These are phyloP conservation scores for Rhynchopsitta pachyrhyncha DNA, from an alignment of 2,113 vertebrate genomes.

Conservation along the genomic window DNA sequence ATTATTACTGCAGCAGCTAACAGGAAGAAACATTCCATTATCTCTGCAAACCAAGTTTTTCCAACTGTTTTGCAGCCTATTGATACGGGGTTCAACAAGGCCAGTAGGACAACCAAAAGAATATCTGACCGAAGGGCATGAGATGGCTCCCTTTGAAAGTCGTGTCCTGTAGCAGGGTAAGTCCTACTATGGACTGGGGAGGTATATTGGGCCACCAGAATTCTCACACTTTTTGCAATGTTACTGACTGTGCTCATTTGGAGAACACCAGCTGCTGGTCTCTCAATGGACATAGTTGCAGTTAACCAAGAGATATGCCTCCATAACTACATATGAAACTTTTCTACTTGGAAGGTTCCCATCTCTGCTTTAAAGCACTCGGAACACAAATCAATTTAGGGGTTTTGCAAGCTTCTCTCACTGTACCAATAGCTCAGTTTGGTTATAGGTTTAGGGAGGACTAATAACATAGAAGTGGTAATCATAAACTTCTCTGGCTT, in stretches of 20 bases:
- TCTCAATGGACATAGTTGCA: fast-evolving
- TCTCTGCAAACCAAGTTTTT: background rate
- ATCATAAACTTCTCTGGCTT: background rate
- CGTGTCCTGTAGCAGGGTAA: background rate
- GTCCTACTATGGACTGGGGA: background rate
- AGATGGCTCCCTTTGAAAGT: background rate
- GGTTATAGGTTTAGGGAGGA: background rate
- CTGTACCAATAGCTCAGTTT: background rate
- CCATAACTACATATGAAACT: fast-evolving
- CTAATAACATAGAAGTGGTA: background rate
- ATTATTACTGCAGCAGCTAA: background rate
- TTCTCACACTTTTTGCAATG: background rate
- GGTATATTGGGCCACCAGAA: background rate
- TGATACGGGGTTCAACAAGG: background rate
- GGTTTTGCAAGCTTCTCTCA: background rate
- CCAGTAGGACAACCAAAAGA: background rate
- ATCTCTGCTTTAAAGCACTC: background rate
- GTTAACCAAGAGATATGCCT: background rate
- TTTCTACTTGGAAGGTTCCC: background rate
- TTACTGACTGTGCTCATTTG: background rate
- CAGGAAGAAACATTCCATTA: background rate
- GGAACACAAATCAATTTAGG: background rate
- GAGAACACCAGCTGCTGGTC: fast-evolving
- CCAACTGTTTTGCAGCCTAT: background rate
- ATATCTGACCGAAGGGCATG: background rate